Conservation (phyloP, 2,797 vertebrate genomes). For the Myotis vivesi region DNA sequence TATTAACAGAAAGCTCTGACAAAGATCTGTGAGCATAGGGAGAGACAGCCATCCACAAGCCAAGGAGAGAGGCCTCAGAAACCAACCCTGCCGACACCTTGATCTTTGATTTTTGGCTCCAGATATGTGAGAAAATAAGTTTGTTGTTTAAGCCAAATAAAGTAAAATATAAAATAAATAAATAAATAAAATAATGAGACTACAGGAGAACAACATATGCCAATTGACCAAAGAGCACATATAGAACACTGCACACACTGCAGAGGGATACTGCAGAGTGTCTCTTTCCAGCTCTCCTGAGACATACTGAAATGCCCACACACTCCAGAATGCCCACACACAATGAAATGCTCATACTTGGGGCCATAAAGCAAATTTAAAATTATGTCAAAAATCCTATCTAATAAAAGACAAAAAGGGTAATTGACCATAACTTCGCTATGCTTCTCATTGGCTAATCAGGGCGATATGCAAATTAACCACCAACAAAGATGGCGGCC, state of each 20-base stretch:
- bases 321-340: background rate
- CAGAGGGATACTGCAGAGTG: background rate
- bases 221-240: background rate
- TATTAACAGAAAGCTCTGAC: background rate
- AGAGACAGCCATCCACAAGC: background rate
- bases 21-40: background rate
- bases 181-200: background rate
- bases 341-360: background rate
- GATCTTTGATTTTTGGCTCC: background rate
- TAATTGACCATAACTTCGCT: too few species aligned
- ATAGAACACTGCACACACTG: background rate
- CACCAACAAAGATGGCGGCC: too few species aligned
- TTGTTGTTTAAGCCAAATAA: background rate
- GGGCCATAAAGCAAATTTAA: background rate
- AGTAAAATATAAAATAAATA: background rate
- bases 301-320: background rate
- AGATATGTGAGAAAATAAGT: background rate
- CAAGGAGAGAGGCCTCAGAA: background rate
- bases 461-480: too few species aligned
- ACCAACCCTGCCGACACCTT: background rate
- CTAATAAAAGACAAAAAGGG: too few species aligned
- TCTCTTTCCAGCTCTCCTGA: background rate
- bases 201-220: background rate
- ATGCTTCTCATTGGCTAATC: too few species aligned
- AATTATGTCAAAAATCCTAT: background rate